Conservation (phyloP, 1,140 invertebrate species). For the Olivierus martensii region DNA sequence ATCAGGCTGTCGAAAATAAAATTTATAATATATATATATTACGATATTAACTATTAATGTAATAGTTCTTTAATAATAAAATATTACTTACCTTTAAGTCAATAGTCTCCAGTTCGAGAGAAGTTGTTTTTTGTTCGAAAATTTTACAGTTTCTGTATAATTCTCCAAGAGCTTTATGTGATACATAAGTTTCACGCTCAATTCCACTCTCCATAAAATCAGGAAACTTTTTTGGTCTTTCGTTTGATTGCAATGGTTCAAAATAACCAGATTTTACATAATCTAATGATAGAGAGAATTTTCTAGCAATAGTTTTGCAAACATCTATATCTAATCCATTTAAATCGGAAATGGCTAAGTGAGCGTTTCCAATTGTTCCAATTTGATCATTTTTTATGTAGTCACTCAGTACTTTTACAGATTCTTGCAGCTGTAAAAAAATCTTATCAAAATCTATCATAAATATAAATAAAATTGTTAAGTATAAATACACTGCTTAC, state of each 20-base stretch:
- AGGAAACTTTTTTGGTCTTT: slow-evolving; percentile 21
- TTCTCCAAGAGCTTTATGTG: slow-evolving; percentile 21
- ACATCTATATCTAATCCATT: slow-evolving; percentile 21
- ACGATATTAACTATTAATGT: no score
- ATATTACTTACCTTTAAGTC: no score
- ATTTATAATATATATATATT: no score
- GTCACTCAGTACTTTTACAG: no score
- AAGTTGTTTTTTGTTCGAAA: no score
- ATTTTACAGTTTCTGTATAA: slow-evolving; percentile 17
- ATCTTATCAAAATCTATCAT: no score
- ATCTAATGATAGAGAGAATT: slow-evolving; percentile 22
- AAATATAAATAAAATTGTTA: no score
- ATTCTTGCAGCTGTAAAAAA: no score
- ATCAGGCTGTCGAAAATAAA: slow-evolving; percentile 4
- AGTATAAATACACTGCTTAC: no score
- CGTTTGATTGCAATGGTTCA: slow-evolving; percentile 12
- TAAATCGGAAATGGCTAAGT: slow-evolving; percentile 24
- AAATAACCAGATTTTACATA: slow-evolving; percentile 24
- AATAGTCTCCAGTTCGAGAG: no score
- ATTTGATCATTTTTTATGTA: slow-evolving; percentile 4
- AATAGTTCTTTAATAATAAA: no score
- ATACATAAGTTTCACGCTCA: slow-evolving; percentile 21
- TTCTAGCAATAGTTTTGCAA: slow-evolving; percentile 22
- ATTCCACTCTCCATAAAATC: slow-evolving; percentile 25
- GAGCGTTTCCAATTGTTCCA: slow-evolving; percentile 23